These are phyloP conservation scores for Nibea coibor DNA, from an alignment of 2,113 vertebrate genomes.

Conservation along the genomic window DNA sequence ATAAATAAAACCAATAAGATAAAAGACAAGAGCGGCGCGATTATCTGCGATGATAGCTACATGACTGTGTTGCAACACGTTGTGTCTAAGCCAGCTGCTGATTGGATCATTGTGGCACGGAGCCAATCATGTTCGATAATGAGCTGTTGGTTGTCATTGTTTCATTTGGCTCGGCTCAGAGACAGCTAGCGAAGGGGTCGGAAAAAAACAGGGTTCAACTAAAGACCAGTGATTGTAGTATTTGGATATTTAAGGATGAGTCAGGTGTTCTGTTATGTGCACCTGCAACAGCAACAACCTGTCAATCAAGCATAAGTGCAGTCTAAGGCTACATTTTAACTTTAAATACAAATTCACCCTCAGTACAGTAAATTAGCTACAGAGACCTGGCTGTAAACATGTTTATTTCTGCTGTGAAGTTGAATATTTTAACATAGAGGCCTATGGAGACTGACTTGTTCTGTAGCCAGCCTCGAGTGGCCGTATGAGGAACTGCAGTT, in stretches of 20 bases:
- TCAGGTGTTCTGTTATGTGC: neutral
- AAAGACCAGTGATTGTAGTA: neutral
- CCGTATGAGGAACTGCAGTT: no score
- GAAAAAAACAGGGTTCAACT: neutral
- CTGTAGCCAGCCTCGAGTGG: no score
- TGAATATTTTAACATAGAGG: no score
- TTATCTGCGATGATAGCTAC: neutral
- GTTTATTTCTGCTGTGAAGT: no score
- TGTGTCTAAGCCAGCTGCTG: neutral
- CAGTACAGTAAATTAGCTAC: no score
- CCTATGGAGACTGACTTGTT: no score
- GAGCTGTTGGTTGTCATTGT: neutral
- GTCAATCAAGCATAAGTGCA: no score
- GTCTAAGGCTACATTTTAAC: no score
- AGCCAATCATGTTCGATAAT: neutral
- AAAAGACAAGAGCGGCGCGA: neutral
- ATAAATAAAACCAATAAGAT: neutral
- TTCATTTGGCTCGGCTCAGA: neutral
- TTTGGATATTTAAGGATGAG: neutral
- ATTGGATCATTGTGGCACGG: no score
- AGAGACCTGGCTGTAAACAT: no score
- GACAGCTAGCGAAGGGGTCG: neutral
- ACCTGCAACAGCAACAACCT: neutral
- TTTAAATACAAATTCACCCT: no score
- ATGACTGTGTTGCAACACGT: neutral